Evolutionary conservation across 2,797 vertebrate genomes (phyloP).

Genomic region (Trachops cirrhosus): DNA sequence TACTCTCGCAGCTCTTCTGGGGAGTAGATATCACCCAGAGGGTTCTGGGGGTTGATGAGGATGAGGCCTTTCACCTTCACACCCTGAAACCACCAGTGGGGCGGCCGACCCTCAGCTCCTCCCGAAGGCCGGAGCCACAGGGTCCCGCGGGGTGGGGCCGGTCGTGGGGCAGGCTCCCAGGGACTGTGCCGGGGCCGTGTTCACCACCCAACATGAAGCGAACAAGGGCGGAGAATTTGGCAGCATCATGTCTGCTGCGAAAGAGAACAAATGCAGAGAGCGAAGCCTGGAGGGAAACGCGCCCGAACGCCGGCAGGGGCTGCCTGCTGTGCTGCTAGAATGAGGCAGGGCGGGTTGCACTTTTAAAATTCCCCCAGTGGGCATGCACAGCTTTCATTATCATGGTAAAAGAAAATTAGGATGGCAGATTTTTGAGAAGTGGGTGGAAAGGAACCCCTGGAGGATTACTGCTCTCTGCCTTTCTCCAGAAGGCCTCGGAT

Average conservation of each 20-base stretch:
- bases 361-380: not conserved
- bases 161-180: fast-evolving
- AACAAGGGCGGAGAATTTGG: not conserved
- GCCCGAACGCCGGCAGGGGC: not conserved
- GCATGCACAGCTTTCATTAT: not conserved
- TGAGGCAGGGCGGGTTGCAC: fast-evolving
- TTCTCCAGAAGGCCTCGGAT: not conserved
- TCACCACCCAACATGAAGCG: not conserved
- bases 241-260: fast-evolving
- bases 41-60: slow-evolving; percentile 97
- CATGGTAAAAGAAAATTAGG: not conserved
- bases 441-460: not conserved
- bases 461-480: not conserved
- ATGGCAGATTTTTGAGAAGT: not conserved
- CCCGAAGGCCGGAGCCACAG: not conserved
- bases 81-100: slow-evolving; percentile 83
- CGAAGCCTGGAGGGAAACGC: not conserved
- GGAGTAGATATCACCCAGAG: slow-evolving; percentile 94
- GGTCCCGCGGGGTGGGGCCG: not conserved
- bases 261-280: not conserved
- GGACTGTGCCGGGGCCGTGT: not conserved
- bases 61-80: slow-evolving; percentile 90
- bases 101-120: not conserved
- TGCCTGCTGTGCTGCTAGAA: not conserved
- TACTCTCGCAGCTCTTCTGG: slow-evolving; percentile 89